Evolutionary conservation across 2,113 vertebrate genomes (phyloP).

Genomic region (Erythrolamprus reginae): DNA sequence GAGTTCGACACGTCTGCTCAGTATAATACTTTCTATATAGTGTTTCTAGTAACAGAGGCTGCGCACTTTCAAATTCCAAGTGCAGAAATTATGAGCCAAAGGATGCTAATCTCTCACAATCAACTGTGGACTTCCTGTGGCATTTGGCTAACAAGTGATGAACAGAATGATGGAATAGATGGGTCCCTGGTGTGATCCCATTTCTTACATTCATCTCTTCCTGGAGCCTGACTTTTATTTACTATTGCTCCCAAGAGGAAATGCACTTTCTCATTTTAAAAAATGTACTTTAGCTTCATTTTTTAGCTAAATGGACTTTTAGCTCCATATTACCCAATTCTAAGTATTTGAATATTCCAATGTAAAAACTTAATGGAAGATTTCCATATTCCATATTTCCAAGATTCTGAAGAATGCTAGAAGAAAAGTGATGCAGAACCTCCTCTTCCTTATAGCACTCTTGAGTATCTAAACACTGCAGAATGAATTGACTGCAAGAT

Average conservation of each 20-base stretch:
- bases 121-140: background rate
- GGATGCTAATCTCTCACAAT: background rate
- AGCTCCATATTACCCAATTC: conserved; percentile 5
- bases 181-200: background rate
- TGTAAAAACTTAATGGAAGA: conserved; percentile 32
- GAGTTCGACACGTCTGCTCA: too few species aligned
- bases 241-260: conserved; percentile 13
- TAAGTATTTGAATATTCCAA: conserved; percentile 10
- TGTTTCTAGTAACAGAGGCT: background rate
- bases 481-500: conserved; percentile 13
- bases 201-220: background rate
- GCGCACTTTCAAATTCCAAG: background rate
- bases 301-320: too few species aligned
- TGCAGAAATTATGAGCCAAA: background rate
- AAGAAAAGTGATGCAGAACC: conserved; percentile 10
- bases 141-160: background rate
- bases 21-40: too few species aligned
- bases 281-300: conserved; percentile 16
- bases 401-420: conserved; percentile 31
- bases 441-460: conserved; percentile 17
- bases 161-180: background rate
- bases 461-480: conserved; percentile 45
- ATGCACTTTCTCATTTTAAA: background rate
- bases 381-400: conserved; percentile 38
- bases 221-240: background rate